A percentile compares a stretch with the other conserved stretches of the same genome.
phyloP scores from a whole-genome alignment of 2,888 invertebrate genomes.

The Microctonus brassicae region DNA sequence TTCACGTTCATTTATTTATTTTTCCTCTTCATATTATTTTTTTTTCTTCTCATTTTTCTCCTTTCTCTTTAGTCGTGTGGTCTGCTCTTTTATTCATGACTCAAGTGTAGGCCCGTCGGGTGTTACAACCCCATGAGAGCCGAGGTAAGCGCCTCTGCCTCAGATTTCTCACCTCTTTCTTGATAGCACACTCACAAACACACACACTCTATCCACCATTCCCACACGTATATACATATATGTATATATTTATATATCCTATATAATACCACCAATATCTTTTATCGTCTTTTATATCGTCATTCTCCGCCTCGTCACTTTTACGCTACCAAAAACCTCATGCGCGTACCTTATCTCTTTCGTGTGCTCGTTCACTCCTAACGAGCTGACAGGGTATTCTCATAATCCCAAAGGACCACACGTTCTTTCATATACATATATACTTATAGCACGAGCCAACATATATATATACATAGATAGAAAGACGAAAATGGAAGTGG shows the following conservation, averaged over 20 bases:
- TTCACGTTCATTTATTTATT: neutral
- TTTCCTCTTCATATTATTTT: neutral
- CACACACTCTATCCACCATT: no score
- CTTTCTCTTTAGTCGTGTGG: neutral
- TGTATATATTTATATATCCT: no score
- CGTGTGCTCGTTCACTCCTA: constrained; percentile 51
- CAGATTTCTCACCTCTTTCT: constrained; percentile 21
- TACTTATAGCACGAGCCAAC: neutral
- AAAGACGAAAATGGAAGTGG: neutral
- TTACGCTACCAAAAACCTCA: no score
- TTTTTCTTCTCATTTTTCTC: neutral
- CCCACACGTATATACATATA: no score
- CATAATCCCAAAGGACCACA: constrained; percentile 38
- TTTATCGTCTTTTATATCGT: constrained; percentile 44
- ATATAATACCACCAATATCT: constrained; percentile 12
- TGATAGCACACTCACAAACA: constrained; percentile 28
- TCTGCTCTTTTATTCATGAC: constrained; percentile 30
- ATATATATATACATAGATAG: neutral
- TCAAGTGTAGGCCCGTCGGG: neutral
- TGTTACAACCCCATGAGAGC: constrained; percentile 15
- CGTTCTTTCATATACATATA: neutral
- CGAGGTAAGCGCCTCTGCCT: neutral
- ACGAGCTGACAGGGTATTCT: constrained; percentile 49
- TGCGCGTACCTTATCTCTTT: neutral
- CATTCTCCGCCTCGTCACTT: constrained; percentile 20